These are phyloP conservation scores for Yponomeuta malinellus DNA, from an alignment of 2,888 invertebrate genomes.

Conservation along the genomic window DNA sequence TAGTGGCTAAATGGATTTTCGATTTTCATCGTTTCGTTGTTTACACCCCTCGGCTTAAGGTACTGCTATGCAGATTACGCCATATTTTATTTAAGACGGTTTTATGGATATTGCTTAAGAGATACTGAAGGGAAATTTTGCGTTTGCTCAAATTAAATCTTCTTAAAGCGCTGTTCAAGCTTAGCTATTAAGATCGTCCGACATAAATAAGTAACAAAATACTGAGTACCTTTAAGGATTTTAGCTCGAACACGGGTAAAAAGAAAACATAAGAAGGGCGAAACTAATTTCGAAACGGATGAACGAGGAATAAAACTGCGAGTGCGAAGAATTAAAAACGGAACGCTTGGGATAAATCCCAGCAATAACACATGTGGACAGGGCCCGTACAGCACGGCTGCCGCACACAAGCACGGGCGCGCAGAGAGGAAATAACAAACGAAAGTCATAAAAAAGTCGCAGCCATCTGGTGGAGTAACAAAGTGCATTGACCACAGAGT, in stretches of 20 bases:
- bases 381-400: constrained; percentile 18
- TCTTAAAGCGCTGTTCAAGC: neutral
- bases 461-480: constrained; percentile 48
- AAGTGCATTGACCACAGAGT: constrained; percentile 34
- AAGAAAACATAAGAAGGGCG: neutral
- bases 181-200: neutral
- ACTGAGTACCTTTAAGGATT: neutral
- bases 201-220: neutral
- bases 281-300: constrained; percentile 1
- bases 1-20: constrained; percentile 3
- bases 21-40: neutral
- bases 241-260: neutral
- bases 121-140: neutral
- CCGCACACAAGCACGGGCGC: neutral
- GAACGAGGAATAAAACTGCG: neutral
- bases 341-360: constrained; percentile 30
- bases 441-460: constrained; percentile 58
- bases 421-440: constrained; percentile 28
- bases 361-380: constrained; percentile 37
- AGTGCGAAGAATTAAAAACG: constrained; percentile 31
- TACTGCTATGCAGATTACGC: neutral
- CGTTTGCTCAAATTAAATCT: constrained; percentile 1
- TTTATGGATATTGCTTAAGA: constrained; percentile 1
- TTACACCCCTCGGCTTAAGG: neutral
- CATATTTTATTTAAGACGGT: constrained; percentile 4